Conservation (phyloP, 2,888 invertebrate genomes). For the Stomorhina lunata region DNA sequence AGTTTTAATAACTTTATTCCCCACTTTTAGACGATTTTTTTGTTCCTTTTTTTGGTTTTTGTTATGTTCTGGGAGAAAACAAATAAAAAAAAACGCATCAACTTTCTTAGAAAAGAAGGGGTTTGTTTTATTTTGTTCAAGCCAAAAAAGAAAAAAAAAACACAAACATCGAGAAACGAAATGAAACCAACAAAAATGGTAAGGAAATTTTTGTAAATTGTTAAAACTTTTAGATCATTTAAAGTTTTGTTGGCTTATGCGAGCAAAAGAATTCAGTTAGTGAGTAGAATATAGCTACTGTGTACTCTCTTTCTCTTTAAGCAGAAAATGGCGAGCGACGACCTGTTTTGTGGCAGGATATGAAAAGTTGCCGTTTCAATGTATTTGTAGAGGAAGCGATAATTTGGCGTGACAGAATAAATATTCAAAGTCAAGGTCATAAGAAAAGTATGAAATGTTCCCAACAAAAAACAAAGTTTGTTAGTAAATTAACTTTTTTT, state of each 20-base stretch:
- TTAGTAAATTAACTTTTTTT: constrained; percentile 58
- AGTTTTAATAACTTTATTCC: constrained; percentile 67
- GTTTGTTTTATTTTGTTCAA: constrained; percentile 49
- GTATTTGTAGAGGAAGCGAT: constrained; percentile 56
- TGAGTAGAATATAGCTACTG: background rate
- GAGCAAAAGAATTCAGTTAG: constrained; percentile 35
- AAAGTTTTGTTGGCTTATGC: constrained; percentile 62
- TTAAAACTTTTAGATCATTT: constrained; percentile 66
- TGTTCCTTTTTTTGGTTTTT: background rate
- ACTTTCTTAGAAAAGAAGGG: constrained; percentile 66
- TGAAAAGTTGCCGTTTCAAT: constrained; percentile 30
- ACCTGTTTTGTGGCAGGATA: constrained; percentile 39
- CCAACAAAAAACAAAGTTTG: constrained; percentile 57
- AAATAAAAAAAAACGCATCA: constrained; percentile 60
- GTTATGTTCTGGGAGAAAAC: constrained; percentile 42
- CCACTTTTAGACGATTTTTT: constrained; percentile 57
- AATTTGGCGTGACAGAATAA: constrained; percentile 65
- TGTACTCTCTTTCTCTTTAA: constrained; percentile 17
- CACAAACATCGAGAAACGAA: background rate
- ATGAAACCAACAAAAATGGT: background rate
- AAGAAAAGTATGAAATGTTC: constrained; percentile 51
- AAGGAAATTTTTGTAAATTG: constrained; percentile 58
- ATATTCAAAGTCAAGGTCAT: constrained; percentile 66
- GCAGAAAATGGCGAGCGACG: constrained; percentile 34
- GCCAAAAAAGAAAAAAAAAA: constrained; percentile 28